Base-by-base conservation (phyloP, 2,113 vertebrate species). In the Daboia siamensis region DNA sequence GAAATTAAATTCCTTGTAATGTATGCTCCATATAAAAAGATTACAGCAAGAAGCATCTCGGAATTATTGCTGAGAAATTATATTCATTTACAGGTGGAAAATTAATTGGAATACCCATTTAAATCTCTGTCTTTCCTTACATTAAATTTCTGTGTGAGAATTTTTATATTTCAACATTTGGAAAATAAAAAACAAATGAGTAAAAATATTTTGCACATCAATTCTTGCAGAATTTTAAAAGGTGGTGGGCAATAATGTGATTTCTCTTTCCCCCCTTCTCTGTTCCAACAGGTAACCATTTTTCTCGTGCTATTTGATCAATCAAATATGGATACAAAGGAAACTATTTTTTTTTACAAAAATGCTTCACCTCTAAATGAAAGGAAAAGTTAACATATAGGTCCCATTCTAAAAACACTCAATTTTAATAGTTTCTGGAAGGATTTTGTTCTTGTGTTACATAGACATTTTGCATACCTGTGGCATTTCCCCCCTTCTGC, bases 1-100 rank as follows among this genome's bases (percentile, higher is more conserved):
- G 90, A 93, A 97, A 94, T 54, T 94, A 95, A 96, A 61, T 96
- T 96, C 90, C 91, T 93, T 74, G 88, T 93, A 94, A 97, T 96
- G 94, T 94, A 95, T 29, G 5, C 0, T 94, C 94, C 93, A 56
- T 89, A 95, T 94, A 96, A 96, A 96, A 90, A 90, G 93, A 91
- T 95, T 94, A 24, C 86, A 96, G 33, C 74, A 94, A 23, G 92
- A 95, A 96, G 69, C 92, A 91, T 46, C 91, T 94, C 44, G 91
- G 93, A 97, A 88, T 93, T 91, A 90, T 46, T 94, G 61, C 92
- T 94, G 57, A 94, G 96, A 94, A 91, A 92, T 96, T 92, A 92
- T 92, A 94, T 94, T 94, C 94, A 84, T 84, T 91, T 92, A 93
- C 56, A 95, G 90, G 48, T 96, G 88, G 48, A 93, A 44, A 94